These are phyloP conservation scores for Calameuta idolon DNA, from an alignment of 2,888 invertebrate genomes.

Conservation along the genomic window DNA sequence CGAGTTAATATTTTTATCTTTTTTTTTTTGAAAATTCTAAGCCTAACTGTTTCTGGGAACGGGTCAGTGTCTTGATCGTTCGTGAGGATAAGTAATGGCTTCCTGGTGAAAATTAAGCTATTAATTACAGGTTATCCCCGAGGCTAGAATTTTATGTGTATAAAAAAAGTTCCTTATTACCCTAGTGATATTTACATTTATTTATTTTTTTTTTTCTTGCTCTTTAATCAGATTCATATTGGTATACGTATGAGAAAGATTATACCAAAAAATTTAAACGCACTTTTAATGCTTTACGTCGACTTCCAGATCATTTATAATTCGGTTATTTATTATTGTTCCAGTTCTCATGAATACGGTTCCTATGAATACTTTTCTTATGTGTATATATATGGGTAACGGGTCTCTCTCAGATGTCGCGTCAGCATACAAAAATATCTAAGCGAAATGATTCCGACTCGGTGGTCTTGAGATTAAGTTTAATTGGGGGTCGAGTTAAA, in stretches of 20 bases:
- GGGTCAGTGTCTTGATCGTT: conserved; percentile 41
- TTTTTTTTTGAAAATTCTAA: conserved; percentile 13
- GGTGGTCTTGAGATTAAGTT: conserved; percentile 62
- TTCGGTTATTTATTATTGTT: no score
- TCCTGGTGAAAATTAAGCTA: conserved; percentile 63
- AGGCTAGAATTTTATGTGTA: neutral
- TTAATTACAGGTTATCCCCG: conserved; percentile 49
- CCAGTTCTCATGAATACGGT: no score
- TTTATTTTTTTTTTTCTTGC: no score
- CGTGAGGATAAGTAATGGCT: conserved; percentile 50
- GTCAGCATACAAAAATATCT: conserved; percentile 26
- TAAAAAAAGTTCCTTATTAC: no score
- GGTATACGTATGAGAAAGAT: no score
- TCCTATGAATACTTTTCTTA: no score
- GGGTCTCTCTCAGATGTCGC: neutral
- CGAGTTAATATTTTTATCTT: conserved; percentile 6
- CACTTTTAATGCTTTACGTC: no score
- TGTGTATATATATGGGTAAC: no score
- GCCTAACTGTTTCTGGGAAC: conserved; percentile 32
- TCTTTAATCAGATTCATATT: no score
- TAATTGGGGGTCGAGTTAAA: conserved; percentile 63
- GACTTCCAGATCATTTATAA: no score
- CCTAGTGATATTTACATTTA: no score
- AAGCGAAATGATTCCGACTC: conserved; percentile 49
- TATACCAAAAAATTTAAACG: no score